Evolutionary conservation across 2,797 vertebrate species (phyloP).

Genomic region (Hydrocynus forskahlii): DNA sequence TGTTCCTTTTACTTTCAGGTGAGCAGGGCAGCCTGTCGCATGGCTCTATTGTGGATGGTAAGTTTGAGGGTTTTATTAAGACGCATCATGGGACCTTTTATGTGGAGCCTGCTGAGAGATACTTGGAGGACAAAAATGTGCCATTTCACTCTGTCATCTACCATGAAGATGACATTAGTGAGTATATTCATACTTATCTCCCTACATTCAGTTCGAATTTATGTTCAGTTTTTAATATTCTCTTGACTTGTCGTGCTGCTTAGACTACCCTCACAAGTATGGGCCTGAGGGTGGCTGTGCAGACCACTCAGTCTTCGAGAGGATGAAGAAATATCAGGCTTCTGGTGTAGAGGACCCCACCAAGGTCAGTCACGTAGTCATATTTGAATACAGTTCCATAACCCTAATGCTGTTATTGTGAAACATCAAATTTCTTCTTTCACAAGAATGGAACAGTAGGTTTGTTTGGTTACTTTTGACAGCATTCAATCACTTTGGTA

Average conservation of each 20-base stretch:
- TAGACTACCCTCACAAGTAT: slow-evolving; percentile 96
- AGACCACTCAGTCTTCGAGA: slow-evolving; percentile 94
- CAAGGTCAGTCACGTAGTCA: slow-evolving; percentile 76
- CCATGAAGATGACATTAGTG: slow-evolving; percentile 97
- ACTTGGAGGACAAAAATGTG: slow-evolving; percentile 87
- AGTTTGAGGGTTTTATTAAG: slow-evolving; percentile 97
- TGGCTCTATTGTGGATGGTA: slow-evolving; percentile 91
- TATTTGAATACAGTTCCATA: not conserved
- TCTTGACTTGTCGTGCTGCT: slow-evolving; percentile 57
- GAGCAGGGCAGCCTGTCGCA: slow-evolving; percentile 93
- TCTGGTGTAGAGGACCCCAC: slow-evolving; percentile 76
- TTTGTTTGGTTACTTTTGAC: not conserved
- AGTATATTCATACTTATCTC: slow-evolving; percentile 67
- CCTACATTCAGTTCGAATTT: not conserved
- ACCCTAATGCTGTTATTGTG: not conserved
- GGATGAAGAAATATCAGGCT: slow-evolving; percentile 92
- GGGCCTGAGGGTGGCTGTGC: slow-evolving; percentile 96
- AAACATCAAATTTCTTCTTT: not conserved
- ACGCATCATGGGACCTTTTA: slow-evolving; percentile 93
- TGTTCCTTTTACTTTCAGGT: slow-evolving; percentile 74
- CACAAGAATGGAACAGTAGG: too few relatives aligned
- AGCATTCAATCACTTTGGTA: not conserved
- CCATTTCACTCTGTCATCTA: slow-evolving; percentile 99
- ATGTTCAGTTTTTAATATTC: slow-evolving; percentile 60
- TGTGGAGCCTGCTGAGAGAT: slow-evolving; percentile 92